A percentile compares a stretch with the other conserved stretches of the same genome.
Conservation (phyloP, 1,140 invertebrate species). For the Oreohelix idahoensis region DNA sequence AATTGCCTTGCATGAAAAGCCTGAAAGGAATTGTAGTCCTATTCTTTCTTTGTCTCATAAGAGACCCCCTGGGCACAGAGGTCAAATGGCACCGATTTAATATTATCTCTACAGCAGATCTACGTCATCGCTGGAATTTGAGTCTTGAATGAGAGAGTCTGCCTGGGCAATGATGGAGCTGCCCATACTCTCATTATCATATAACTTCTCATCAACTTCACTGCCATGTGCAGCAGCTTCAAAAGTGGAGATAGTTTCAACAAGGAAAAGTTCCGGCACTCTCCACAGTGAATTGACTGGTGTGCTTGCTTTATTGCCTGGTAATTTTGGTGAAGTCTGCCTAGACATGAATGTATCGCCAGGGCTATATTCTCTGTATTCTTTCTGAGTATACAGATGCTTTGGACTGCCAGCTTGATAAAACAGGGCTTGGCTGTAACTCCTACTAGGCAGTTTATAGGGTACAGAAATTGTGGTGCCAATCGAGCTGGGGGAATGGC, state of each 20-base stretch:
- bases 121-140: background rate
- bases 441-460: background rate
- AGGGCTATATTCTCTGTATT: too few species aligned
- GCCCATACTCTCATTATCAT: background rate
- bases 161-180: background rate
- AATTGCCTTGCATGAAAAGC: too few species aligned
- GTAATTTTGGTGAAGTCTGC: background rate
- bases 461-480: background rate
- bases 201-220: background rate
- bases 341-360: background rate
- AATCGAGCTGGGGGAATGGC: background rate
- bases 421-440: background rate
- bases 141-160: background rate
- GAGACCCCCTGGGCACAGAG: too few species aligned
- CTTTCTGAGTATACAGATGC: background rate
- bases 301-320: background rate
- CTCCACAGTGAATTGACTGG: background rate
- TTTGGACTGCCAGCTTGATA: background rate
- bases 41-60: too few species aligned
- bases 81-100: too few species aligned
- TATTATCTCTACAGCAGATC: background rate
- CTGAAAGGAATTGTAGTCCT: too few species aligned
- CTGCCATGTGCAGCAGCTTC: background rate
- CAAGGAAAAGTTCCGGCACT: background rate
- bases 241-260: background rate